Conservation (phyloP, 2,888 invertebrate species). For the Athalia rosae region DNA sequence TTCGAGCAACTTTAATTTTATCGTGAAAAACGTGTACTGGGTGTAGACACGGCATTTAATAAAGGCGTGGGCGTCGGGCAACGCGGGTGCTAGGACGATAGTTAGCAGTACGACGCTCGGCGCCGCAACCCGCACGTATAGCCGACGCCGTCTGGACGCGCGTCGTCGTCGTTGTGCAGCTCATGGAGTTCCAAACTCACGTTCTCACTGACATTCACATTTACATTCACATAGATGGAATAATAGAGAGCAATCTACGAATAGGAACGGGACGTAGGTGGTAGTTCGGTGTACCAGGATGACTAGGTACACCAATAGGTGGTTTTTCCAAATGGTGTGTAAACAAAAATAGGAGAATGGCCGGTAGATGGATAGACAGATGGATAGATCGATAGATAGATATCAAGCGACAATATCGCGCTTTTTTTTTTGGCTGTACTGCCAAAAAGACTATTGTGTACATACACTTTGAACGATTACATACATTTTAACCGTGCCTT, state of each 20-base stretch:
- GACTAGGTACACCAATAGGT: neutral
- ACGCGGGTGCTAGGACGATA: conserved; percentile 66
- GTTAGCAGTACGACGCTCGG: conserved; percentile 68
- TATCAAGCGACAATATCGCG: neutral
- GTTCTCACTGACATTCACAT: too few species aligned
- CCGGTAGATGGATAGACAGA: neutral
- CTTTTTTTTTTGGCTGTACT: neutral
- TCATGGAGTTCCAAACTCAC: too few species aligned
- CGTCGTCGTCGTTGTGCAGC: too few species aligned
- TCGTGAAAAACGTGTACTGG: conserved; percentile 22
- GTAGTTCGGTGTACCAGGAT: too few species aligned
- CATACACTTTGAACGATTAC: conserved; percentile 46
- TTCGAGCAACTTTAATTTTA: conserved; percentile 27
- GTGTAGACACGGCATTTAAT: conserved; percentile 59
- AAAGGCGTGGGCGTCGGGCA: conserved; percentile 55
- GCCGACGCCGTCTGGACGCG: conserved; percentile 71
- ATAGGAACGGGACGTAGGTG: too few species aligned
- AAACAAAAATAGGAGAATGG: conserved; percentile 11
- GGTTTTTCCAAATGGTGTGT: conserved; percentile 25
- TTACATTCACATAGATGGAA: too few species aligned
- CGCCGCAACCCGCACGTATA: conserved; percentile 56
- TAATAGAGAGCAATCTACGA: too few species aligned
- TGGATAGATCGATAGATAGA: neutral
- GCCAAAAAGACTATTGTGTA: neutral
- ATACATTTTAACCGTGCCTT: conserved; percentile 13